phyloP scores from a whole-genome alignment of 1,140 invertebrate genomes.

The Microplitis mediator region DNA sequence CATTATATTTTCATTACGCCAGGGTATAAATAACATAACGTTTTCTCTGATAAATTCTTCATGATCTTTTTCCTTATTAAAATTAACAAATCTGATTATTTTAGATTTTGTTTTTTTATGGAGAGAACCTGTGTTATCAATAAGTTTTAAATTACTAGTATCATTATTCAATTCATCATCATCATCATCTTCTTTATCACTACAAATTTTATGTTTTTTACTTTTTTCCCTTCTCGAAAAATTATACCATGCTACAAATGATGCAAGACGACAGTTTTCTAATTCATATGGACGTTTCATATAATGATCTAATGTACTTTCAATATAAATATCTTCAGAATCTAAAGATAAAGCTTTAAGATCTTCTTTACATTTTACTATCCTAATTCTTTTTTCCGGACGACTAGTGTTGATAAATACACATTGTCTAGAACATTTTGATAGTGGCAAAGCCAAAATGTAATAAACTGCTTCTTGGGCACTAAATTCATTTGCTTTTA shows the following conservation, averaged over 20 bases:
- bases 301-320: constrained; percentile 25
- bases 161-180: constrained; percentile 2
- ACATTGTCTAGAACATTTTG: constrained; percentile 9
- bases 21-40: no score
- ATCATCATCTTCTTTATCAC: constrained; percentile 6
- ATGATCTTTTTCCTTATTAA: no score
- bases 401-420: constrained; percentile 16
- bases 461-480: constrained; percentile 48
- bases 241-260: constrained; percentile 9
- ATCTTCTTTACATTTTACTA: constrained; percentile 15
- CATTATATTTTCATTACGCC: no score
- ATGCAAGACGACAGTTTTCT: constrained; percentile 19
- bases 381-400: constrained; percentile 8
- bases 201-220: neutral
- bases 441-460: constrained; percentile 34
- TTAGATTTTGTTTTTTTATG: no score
- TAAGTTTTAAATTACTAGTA: no score
- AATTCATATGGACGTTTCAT: neutral
- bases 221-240: neutral
- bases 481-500: neutral
- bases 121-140: no score
- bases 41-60: no score
- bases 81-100: no score
- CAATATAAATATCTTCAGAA: constrained; percentile 24
- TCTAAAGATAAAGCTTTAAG: constrained; percentile 1